phyloP scores from a whole-genome alignment of 2,113 vertebrate genomes.

The Pycnonotus jocosus region DNA sequence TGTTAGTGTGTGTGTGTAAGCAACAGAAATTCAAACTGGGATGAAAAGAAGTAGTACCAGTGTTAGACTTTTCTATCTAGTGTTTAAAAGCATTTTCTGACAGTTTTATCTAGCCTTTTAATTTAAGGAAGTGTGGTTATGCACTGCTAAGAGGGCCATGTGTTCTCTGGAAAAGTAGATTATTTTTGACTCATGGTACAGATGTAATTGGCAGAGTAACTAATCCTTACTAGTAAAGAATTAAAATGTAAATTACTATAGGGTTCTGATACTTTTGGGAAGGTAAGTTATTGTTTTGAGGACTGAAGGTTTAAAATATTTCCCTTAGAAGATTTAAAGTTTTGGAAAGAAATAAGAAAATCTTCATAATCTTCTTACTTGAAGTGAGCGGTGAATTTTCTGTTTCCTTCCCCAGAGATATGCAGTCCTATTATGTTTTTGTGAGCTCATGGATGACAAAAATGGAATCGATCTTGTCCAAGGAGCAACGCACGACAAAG shows the following conservation, averaged over 20 bases:
- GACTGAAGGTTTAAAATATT: neutral
- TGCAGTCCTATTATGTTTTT: slow-evolving; percentile 97
- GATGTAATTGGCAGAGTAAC: neutral
- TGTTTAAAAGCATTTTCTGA: neutral
- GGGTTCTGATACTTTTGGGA: neutral
- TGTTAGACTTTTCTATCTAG: neutral
- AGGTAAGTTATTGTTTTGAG: neutral
- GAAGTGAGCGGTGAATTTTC: neutral
- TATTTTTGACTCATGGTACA: neutral
- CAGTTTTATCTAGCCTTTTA: neutral
- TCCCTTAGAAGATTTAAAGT: neutral
- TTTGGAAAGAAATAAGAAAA: neutral
- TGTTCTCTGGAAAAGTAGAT: neutral
- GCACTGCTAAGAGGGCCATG: neutral
- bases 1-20: neutral
- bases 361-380: neutral
- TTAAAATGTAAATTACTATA: neutral
- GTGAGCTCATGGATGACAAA: slow-evolving; percentile 99
- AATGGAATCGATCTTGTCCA: slow-evolving; percentile 94
- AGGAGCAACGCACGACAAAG: slow-evolving; percentile 84
- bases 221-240: neutral
- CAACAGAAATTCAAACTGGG: neutral
- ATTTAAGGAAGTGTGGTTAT: neutral
- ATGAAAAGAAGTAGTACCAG: neutral
- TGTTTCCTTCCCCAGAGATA: slow-evolving; percentile 80